Base-by-base conservation (phyloP, 2,888 invertebrate species). In the Hypselothyrea guttata region DNA sequence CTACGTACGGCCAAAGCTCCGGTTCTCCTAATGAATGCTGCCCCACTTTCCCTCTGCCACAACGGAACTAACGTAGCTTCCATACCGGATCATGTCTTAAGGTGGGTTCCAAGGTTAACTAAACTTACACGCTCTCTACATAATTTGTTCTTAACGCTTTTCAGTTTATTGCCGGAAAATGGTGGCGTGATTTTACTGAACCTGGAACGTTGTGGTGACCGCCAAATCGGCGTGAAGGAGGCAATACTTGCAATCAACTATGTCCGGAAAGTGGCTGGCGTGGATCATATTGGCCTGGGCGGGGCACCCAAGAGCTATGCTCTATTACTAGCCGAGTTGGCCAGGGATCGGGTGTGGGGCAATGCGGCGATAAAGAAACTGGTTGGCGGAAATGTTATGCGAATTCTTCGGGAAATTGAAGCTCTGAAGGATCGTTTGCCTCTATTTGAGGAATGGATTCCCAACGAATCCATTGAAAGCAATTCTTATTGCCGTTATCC, bases 31-130 rank as follows among this genome's bases (percentile, higher is more conserved):
- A 92, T 93, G 41, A 94, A 94, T 84, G 92, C 93, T 7, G 92
- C 93, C 1, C 93, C 93, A 9, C 91, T 92, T 55, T 90, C 92
- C 0, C 87, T 93, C 18, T 94, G 94, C 85, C 92, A 93, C 57
- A 92, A 93, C 57, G 86, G 95, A 70, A 93, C 94, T 71, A 92
- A 96, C 82, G 96, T 97, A 89, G 89, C 90, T 13, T 84, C 89
- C 8, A 96, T 97, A 76, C 96, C 96, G 44, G 97, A 97, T 90
- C 95, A 96, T 86, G 92, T 95, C 58, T 92, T 96, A 71, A 88
- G 90, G 90, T 90, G 7, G 7, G 27, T 2, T 9, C 16, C 0
- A 7, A 1, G 16, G 18, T 1, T 0, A 11, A 11, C n/a, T n/a
- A n/a, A n/a, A n/a, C n/a, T n/a, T n/a, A n/a, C n/a, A n/a, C n/a